Evolutionary conservation across 1,140 invertebrate genomes (phyloP).

Genomic region (Pentalonia nigronervosa): DNA sequence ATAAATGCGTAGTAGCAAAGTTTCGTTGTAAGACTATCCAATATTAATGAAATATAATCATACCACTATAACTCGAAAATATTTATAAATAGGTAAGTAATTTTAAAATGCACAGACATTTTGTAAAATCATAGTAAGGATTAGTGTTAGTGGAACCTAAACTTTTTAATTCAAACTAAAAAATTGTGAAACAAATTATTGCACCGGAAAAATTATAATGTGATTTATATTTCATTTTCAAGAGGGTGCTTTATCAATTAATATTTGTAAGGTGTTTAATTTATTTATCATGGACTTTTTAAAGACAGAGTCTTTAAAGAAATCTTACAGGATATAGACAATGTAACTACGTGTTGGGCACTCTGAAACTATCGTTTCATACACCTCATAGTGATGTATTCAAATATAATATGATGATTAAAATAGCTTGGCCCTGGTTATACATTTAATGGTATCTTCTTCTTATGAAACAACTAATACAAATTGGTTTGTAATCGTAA

Average conservation of each 20-base stretch:
- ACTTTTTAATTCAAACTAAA: background rate
- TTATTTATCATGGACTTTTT: background rate
- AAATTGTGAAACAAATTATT: background rate
- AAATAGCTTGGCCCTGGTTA: background rate
- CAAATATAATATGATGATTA: no score
- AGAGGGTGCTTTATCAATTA: background rate
- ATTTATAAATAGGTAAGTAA: background rate
- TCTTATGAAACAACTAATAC: background rate
- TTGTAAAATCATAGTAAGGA: background rate
- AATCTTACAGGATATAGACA: background rate
- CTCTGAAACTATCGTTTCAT: background rate
- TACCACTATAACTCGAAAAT: background rate
- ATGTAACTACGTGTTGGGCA: background rate
- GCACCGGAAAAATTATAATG: background rate
- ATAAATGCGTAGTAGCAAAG: background rate
- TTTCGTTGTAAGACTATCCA: background rate
- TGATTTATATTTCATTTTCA: background rate
- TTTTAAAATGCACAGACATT: background rate
- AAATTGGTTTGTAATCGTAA: background rate
- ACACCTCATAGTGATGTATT: background rate
- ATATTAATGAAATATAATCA: slow-evolving; percentile 6
- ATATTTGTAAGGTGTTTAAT: background rate
- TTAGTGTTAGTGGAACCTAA: background rate
- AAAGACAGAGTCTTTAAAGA: background rate
- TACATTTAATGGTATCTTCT: background rate